Evolutionary conservation across 2,797 vertebrate species (phyloP).

Genomic region (Falco rusticolus): DNA sequence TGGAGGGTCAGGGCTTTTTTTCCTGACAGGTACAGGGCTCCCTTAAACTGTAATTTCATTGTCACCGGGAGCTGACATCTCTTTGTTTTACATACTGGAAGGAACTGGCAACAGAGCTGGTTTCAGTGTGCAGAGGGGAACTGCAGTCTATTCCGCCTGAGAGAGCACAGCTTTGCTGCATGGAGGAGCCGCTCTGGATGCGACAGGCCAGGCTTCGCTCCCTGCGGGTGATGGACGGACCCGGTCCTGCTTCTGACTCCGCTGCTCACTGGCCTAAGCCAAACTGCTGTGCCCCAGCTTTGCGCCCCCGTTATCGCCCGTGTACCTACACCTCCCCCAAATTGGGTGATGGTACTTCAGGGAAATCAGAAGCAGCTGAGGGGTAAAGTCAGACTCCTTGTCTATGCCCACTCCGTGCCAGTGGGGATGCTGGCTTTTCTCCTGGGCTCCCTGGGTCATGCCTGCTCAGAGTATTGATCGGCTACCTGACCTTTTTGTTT

Average conservation of each 20-base stretch:
- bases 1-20: slow-evolving; percentile 13
- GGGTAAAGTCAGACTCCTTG: neutral
- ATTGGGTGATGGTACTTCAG: accelerated
- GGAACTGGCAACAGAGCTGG: neutral
- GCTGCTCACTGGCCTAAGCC: no score
- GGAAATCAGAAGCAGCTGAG: neutral
- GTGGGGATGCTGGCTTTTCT: neutral
- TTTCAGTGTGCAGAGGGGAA: neutral
- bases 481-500: neutral
- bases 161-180: neutral
- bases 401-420: accelerated
- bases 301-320: no score
- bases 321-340: neutral
- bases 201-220: neutral
- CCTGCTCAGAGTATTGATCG: neutral
- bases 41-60: slow-evolving; percentile 11
- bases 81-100: neutral
- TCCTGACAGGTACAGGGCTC: neutral
- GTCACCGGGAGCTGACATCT: neutral
- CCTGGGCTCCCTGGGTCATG: neutral
- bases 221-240: accelerated
- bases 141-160: neutral
- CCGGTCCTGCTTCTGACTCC: accelerated
- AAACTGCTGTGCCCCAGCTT: neutral
- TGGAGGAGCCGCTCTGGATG: neutral